These are phyloP conservation scores for Irena cyanogastra DNA, from an alignment of 2,113 vertebrate genomes.

Conservation along the genomic window DNA sequence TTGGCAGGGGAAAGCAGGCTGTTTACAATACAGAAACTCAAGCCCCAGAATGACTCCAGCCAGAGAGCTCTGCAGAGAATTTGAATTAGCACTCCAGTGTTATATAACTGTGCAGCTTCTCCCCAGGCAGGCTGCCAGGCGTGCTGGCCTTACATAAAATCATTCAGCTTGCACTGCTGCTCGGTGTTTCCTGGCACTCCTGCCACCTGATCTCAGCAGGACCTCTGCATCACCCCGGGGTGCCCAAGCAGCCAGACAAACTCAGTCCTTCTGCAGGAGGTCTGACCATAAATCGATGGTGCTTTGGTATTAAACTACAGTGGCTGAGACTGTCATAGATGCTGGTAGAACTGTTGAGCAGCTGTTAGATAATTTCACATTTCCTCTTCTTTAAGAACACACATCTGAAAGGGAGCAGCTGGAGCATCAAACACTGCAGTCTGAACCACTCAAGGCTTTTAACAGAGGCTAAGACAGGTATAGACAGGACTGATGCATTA, in stretches of 20 bases:
- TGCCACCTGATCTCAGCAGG: constrained; percentile 39
- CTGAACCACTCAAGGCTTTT: not conserved
- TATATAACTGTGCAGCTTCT: constrained; percentile 47
- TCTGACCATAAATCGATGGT: not conserved
- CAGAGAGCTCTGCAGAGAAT: constrained; percentile 37
- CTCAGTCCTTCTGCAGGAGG: not conserved
- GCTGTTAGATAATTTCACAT: not conserved
- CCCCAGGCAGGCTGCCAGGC: constrained; percentile 51
- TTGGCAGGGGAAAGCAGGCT: constrained; percentile 34
- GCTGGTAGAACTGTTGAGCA: not conserved
- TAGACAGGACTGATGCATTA: not conserved
- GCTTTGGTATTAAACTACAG: not conserved
- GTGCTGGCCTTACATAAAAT: constrained; percentile 57
- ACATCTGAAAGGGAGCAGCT: not conserved
- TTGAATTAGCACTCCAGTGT: constrained; percentile 52
- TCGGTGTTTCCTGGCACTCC: constrained; percentile 29
- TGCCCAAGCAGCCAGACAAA: not conserved
- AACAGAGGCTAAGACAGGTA: not conserved
- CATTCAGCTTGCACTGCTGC: not conserved
- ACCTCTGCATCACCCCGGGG: not conserved
- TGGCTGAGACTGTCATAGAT: not conserved
- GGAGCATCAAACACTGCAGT: not conserved
- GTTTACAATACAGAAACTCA: constrained; percentile 42
- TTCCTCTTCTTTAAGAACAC: not conserved
- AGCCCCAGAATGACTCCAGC: constrained; percentile 47